These are phyloP conservation scores for Nycticryphes semicollaris DNA, from an alignment of 2,113 vertebrate species.

Conservation along the genomic window DNA sequence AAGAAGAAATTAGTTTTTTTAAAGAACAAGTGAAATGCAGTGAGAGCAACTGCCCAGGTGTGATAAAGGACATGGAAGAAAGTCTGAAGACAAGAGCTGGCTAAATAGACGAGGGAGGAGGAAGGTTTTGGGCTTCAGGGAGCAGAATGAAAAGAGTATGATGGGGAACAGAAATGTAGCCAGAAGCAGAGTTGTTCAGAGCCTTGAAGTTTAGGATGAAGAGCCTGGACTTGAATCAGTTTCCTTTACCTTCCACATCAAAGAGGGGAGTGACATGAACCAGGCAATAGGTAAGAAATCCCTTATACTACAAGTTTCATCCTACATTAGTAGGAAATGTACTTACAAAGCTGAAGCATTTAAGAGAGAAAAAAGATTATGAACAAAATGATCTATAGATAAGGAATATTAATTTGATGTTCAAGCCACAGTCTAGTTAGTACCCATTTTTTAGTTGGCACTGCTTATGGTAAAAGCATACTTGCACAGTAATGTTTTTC, in stretches of 20 bases:
- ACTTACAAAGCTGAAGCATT: conserved; percentile 7
- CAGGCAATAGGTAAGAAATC: conserved; percentile 43
- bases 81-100: background rate
- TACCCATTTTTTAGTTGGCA: background rate
- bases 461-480: background rate
- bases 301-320: background rate
- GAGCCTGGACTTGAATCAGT: conserved; percentile 36
- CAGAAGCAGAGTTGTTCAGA: conserved; percentile 45
- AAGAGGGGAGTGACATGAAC: conserved; percentile 29
- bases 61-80: background rate
- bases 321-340: background rate
- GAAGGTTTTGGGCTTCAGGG: background rate
- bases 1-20: background rate
- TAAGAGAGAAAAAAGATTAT: background rate
- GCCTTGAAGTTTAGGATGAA: conserved; percentile 44
- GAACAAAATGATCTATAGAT: background rate
- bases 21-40: background rate
- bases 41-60: background rate
- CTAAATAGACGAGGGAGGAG: background rate
- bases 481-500: background rate
- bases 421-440: background rate
- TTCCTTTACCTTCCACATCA: conserved; percentile 46
- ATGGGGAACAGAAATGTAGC: conserved; percentile 18
- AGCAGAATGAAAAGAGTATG: conserved; percentile 8
- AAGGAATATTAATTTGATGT: conserved; percentile 13